Evolutionary conservation across 2,797 vertebrate genomes (phyloP).

Genomic region (Salarias fasciatus): DNA sequence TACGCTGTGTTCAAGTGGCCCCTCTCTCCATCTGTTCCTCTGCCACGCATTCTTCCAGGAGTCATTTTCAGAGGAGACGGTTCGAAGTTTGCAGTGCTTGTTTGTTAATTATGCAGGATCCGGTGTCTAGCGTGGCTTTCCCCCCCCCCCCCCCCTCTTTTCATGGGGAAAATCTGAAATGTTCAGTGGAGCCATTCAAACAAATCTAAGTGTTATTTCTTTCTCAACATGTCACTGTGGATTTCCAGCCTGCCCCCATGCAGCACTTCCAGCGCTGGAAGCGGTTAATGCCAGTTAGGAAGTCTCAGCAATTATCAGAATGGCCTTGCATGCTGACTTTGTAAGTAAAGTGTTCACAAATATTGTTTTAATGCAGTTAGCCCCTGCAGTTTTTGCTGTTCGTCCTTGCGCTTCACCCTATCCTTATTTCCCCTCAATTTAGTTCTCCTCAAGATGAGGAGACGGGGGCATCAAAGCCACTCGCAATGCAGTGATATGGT

Average conservation of each 20-base stretch:
- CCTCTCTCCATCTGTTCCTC: slow-evolving; percentile 76
- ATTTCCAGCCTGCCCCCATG: slow-evolving; percentile 53
- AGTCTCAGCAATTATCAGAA: slow-evolving; percentile 75
- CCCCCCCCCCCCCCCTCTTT: slow-evolving; percentile 30
- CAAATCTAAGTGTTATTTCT: slow-evolving; percentile 70
- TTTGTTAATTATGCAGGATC: slow-evolving; percentile 78
- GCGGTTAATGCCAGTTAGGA: slow-evolving; percentile 65
- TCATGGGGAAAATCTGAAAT: slow-evolving; percentile 60
- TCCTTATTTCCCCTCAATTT: slow-evolving; percentile 60
- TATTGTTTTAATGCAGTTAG: slow-evolving; percentile 73
- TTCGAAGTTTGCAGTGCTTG: slow-evolving; percentile 61
- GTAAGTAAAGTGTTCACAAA: slow-evolving; percentile 69
- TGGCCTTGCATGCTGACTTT: slow-evolving; percentile 70
- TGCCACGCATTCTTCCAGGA: slow-evolving; percentile 65
- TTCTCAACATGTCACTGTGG: slow-evolving; percentile 66
- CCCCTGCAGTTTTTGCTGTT: slow-evolving; percentile 59
- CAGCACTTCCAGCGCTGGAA: slow-evolving; percentile 56
- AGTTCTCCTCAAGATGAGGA: slow-evolving; percentile 53
- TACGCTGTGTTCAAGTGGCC: slow-evolving; percentile 70
- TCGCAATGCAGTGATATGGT: slow-evolving; percentile 52
- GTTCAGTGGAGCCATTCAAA: slow-evolving; percentile 66
- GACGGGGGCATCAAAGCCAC: slow-evolving; percentile 36
- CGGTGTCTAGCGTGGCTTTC: slow-evolving; percentile 54
- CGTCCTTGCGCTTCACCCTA: slow-evolving; percentile 29
- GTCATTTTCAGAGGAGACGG: slow-evolving; percentile 65